These are phyloP conservation scores for Sminthurinus signatus DNA, from an alignment of 1,140 invertebrate genomes.

Conservation along the genomic window DNA sequence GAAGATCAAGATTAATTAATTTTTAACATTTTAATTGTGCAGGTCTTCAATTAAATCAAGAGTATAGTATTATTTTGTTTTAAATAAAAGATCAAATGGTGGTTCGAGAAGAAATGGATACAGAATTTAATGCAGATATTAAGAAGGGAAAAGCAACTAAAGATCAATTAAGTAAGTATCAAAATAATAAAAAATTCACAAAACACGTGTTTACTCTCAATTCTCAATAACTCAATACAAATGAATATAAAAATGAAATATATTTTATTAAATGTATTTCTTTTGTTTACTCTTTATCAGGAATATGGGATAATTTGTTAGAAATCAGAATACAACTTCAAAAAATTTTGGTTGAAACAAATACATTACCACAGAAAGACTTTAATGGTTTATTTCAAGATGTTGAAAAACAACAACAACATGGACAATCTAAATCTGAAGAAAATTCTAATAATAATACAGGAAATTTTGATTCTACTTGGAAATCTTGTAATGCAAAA, in stretches of 20 bases:
- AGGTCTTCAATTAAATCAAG: no score
- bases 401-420: no score
- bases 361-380: conserved; percentile 62
- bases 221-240: no score
- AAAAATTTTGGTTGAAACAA: conserved; percentile 63
- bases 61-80: no score
- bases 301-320: conserved; percentile 71
- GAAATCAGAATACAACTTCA: conserved; percentile 79
- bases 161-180: conserved; percentile 23
- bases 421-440: not conserved
- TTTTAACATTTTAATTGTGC: no score
- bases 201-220: no score
- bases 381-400: not conserved
- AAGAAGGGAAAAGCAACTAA: conserved; percentile 58
- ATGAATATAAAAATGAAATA: no score
- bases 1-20: no score
- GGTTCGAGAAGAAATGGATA: no score
- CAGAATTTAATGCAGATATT: conserved; percentile 56
- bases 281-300: conserved; percentile 42
- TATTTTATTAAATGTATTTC: not conserved
- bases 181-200: not conserved
- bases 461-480: conserved; percentile 44
- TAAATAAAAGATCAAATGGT: no score
- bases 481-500: conserved; percentile 51
- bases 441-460: no score